phyloP scores from a whole-genome alignment of 2,888 invertebrate species.

The Drosophila testacea region DNA sequence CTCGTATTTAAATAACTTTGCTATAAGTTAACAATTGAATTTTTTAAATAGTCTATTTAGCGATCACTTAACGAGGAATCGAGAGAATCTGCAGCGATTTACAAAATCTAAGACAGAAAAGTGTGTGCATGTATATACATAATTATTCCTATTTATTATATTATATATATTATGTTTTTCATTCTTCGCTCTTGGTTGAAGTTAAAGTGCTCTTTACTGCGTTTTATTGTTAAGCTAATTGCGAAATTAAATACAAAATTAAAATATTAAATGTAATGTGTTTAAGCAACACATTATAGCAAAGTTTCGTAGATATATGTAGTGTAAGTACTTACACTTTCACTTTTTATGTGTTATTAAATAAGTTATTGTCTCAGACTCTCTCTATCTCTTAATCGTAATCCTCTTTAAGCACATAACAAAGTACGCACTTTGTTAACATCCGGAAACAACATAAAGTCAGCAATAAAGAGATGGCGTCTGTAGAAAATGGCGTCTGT shows the following conservation, averaged over 20 bases:
- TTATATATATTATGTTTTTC: too few species aligned
- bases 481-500: constrained; percentile 45
- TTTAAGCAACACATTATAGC: not conserved
- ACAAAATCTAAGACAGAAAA: too few species aligned
- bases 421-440: constrained; percentile 72
- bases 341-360: constrained; percentile 25
- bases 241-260: too few species aligned
- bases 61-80: too few species aligned
- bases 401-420: constrained; percentile 40
- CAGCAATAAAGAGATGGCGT: constrained; percentile 55
- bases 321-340: constrained; percentile 15
- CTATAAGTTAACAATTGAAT: too few species aligned
- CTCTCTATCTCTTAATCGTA: constrained; percentile 23
- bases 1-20: not conserved
- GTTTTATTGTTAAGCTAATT: too few species aligned
- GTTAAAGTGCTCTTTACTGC: too few species aligned
- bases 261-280: not conserved
- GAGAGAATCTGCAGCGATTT: too few species aligned
- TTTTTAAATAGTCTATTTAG: too few species aligned
- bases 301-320: not conserved
- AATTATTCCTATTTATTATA: too few species aligned
- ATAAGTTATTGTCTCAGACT: constrained; percentile 14
- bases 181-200: too few species aligned
- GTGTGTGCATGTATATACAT: too few species aligned
- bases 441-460: constrained; percentile 59